Base-by-base conservation (phyloP, 2,113 vertebrate genomes). In the Cyprinus carpio region DNA sequence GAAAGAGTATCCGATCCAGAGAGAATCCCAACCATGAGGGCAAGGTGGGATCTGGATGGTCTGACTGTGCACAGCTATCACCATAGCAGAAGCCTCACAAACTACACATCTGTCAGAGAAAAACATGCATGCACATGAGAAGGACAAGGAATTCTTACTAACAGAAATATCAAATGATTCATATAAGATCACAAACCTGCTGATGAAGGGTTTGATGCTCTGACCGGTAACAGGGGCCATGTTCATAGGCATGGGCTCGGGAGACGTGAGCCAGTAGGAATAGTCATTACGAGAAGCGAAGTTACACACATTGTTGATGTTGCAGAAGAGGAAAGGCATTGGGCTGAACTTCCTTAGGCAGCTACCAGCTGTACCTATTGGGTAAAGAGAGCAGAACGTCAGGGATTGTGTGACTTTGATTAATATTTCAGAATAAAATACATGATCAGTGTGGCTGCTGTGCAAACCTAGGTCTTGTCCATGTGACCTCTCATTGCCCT, bases 301-400 rank as follows among this genome's bases (percentile, higher is more conserved):
- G 94, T 99, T 99, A 92, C 98, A 99, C 18, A 99, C 98, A 0
- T 99, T 99, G 93, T 99, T 99, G 93, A 99, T 98, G 89, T 99
- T 97, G 86, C 98, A 99, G 94, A 99, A 99, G 8, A 99, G 94
- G 94, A 99, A 99, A 27, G 98, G 98, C 98, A 99, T 99, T 1
- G 98, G 97, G 90, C 98, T 99, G 91, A 99, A 99, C 93, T 99
- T 99, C 58, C 95, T 95, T 40, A 99, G 94, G 84, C 98, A 99
- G 92, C 98, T 99, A 75, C 98, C 98, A 0, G 98, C 97, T 0
- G 98, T 98, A 91, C 98, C 98, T 99, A 87, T 64, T 86, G 51
- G 9, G 20, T 29, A 84, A 62, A 23, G 49, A 4, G 12, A 71
- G 23, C 6, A 51, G 13, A 51, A 51, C 13, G 11, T 46, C 43